Conservation (phyloP, 2,797 vertebrate genomes). For the Parauchenoglanis ngamensis region DNA sequence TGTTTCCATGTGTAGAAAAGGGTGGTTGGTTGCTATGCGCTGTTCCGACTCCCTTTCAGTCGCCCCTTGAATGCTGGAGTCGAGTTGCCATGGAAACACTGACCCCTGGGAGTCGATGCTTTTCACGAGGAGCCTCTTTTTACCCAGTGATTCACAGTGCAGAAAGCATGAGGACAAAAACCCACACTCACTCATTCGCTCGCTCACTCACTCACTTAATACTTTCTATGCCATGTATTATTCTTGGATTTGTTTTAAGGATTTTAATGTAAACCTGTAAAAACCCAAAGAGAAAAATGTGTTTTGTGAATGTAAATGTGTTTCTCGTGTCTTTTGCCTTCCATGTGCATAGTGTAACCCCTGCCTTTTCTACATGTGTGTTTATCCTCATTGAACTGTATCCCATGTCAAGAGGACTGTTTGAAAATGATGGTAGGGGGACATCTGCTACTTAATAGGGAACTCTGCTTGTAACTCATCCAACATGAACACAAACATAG, state of each 20-base stretch:
- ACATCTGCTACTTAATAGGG: conserved; percentile 3
- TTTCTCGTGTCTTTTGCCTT: background rate
- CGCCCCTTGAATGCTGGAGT: conserved; percentile 76
- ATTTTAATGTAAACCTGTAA: background rate
- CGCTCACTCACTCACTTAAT: conserved; percentile 37
- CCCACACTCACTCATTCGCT: conserved; percentile 19
- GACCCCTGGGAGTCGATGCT: conserved; percentile 77
- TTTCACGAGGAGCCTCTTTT: conserved; percentile 74
- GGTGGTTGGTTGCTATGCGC: conserved; percentile 60
- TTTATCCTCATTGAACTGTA: background rate
- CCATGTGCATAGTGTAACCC: background rate
- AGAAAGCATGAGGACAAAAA: conserved; percentile 60
- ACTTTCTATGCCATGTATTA: background rate
- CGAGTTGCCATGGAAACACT: conserved; percentile 80
- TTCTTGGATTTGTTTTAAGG: background rate
- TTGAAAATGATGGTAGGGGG: conserved; percentile 8
- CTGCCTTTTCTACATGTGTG: background rate
- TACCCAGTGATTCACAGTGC: conserved; percentile 67
- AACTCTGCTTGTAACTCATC: background rate
- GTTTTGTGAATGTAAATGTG: conserved; percentile 4
- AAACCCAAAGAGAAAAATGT: background rate
- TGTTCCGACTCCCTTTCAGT: conserved; percentile 70
- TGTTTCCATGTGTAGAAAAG: conserved; percentile 36
- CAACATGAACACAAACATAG: conserved; percentile 25
- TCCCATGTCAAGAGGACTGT: background rate